Evolutionary conservation across 2,797 vertebrate genomes (phyloP).

Genomic region (Salarias fasciatus): DNA sequence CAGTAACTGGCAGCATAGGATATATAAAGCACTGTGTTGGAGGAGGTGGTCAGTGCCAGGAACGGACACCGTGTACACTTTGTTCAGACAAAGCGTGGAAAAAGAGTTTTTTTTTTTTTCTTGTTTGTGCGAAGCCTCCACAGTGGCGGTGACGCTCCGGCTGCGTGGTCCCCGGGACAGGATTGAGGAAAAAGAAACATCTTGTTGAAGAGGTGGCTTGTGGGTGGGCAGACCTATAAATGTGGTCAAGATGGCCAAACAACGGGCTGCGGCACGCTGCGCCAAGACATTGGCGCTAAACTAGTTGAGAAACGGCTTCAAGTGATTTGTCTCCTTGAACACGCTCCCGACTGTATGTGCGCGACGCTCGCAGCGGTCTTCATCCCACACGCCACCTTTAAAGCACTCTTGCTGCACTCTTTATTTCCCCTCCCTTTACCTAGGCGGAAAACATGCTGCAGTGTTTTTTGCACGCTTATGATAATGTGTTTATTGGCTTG

Average conservation of each 20-base stretch:
- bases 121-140: slow-evolving; percentile 14
- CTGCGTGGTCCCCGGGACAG: slow-evolving; percentile 17
- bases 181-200: slow-evolving; percentile 13
- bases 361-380: slow-evolving; percentile 15
- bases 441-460: neutral
- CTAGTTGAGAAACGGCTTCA: slow-evolving; percentile 25
- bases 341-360: slow-evolving; percentile 1
- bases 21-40: too few species aligned
- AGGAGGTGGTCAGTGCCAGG: too few species aligned
- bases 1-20: too few species aligned
- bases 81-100: slow-evolving; percentile 8
- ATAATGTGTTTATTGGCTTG: neutral
- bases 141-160: slow-evolving; percentile 15
- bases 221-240: slow-evolving; percentile 39
- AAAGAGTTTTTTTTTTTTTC: neutral
- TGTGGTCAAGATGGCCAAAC: slow-evolving; percentile 38
- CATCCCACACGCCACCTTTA: slow-evolving; percentile 27
- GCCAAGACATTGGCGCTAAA: slow-evolving; percentile 33
- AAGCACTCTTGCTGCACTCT: neutral
- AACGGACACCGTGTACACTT: neutral
- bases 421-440: neutral
- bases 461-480: neutral
- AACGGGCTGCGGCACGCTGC: neutral
- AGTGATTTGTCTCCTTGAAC: slow-evolving; percentile 29
- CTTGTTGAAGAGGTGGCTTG: slow-evolving; percentile 18